Conservation (phyloP, 2,797 vertebrate species). For the Gymnoscopelus microlampas region DNA sequence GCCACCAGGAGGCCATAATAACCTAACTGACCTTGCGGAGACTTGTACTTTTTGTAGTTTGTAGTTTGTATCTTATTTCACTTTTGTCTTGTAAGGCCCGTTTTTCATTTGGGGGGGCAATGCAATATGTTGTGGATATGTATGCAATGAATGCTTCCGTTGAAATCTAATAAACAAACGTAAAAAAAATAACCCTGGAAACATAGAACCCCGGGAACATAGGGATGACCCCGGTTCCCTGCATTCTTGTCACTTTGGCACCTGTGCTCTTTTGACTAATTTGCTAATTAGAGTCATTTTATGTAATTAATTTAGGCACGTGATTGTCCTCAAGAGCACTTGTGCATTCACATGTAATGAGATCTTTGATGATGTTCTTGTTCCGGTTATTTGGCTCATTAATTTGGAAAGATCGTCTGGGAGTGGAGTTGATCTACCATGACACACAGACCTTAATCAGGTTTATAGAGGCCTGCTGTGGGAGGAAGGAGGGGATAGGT, state of each 20-base stretch:
- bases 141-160: too few relatives aligned
- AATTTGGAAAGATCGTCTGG: constrained; percentile 66
- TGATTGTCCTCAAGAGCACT: constrained; percentile 57
- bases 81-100: too few relatives aligned
- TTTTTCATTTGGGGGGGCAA: too few relatives aligned
- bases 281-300: constrained; percentile 64
- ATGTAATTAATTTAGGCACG: constrained; percentile 63
- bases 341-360: constrained; percentile 69
- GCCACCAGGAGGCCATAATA: too few relatives aligned
- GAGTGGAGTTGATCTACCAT: constrained; percentile 71
- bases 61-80: too few relatives aligned
- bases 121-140: too few relatives aligned
- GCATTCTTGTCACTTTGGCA: constrained; percentile 41
- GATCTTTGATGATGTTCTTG: constrained; percentile 72
- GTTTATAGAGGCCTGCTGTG: constrained; percentile 41
- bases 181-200: too few relatives aligned
- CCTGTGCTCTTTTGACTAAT: constrained; percentile 55
- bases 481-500: constrained; percentile 27
- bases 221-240: not conserved
- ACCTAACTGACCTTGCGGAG: too few relatives aligned
- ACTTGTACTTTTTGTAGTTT: too few relatives aligned
- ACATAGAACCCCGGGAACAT: too few relatives aligned
- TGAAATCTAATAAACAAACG: too few relatives aligned
- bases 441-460: constrained; percentile 59
- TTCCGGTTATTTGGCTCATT: constrained; percentile 80